Conservation (phyloP, 2,888 invertebrate genomes). For the Parnassius smintheus region DNA sequence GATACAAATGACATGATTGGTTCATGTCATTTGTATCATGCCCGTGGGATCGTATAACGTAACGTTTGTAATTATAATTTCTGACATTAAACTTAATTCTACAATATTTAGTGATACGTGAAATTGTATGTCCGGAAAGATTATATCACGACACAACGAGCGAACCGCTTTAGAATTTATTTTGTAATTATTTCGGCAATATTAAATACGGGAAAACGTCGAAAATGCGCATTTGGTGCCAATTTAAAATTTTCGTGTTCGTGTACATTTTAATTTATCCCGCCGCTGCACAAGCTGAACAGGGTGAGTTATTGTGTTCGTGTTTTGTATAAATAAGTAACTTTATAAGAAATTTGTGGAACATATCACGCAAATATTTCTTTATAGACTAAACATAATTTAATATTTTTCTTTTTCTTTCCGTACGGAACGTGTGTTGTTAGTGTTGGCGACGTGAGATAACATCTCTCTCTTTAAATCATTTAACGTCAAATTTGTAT, state of each 20-base stretch:
- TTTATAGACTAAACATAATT: not conserved
- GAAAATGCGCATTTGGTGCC: slow-evolving; percentile 35
- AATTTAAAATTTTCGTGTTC: slow-evolving; percentile 32
- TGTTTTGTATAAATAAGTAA: slow-evolving; percentile 1
- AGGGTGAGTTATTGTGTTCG: slow-evolving; percentile 22
- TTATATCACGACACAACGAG: slow-evolving; percentile 35
- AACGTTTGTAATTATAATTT: slow-evolving; percentile 13
- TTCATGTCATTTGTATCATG: slow-evolving; percentile 22
- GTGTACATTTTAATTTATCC: slow-evolving; percentile 30
- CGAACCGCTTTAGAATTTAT: slow-evolving; percentile 33
- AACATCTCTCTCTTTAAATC: no score
- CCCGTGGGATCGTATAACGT: slow-evolving; percentile 18
- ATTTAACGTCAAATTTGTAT: no score
- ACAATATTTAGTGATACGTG: slow-evolving; percentile 25
- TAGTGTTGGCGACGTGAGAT: no score
- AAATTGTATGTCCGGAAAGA: slow-evolving; percentile 38
- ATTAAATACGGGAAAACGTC: slow-evolving; percentile 35
- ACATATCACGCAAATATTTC: not conserved
- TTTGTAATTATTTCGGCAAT: slow-evolving; percentile 37
- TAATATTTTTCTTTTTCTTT: not conserved
- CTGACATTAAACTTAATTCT: slow-evolving; percentile 16
- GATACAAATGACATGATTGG: no score
- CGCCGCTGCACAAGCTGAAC: slow-evolving; percentile 26
- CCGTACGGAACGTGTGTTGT: no score
- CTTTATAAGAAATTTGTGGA: not conserved